These are phyloP conservation scores for Malaclemys terrapin DNA, from an alignment of 2,113 vertebrate genomes.

Conservation along the genomic window DNA sequence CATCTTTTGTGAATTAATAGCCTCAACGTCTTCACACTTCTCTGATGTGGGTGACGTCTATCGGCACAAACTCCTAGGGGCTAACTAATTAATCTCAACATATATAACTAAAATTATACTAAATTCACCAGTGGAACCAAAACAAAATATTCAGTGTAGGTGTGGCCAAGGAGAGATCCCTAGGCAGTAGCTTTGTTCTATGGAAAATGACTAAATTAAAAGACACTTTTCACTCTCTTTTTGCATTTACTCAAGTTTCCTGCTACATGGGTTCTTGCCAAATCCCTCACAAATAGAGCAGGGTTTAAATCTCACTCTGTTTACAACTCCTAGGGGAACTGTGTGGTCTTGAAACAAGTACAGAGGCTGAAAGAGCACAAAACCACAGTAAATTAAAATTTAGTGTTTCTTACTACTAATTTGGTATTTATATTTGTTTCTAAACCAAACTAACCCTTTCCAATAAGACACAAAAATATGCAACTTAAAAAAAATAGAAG, in stretches of 20 bases:
- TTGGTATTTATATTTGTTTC: slow-evolving; percentile 66
- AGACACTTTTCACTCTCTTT: slow-evolving; percentile 76
- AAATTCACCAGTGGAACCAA: slow-evolving; percentile 74
- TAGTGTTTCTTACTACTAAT: slow-evolving; percentile 29
- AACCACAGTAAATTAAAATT: slow-evolving; percentile 31
- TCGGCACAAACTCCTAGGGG: slow-evolving; percentile 81
- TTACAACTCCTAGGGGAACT: slow-evolving; percentile 67
- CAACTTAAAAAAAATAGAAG: slow-evolving; percentile 13
- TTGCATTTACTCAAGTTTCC: slow-evolving; percentile 73
- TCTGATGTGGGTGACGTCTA: slow-evolving; percentile 80
- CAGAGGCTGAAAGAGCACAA: slow-evolving; percentile 66
- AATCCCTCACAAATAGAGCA: slow-evolving; percentile 71
- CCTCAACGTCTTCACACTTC: slow-evolving; percentile 79
- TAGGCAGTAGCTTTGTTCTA: slow-evolving; percentile 76
- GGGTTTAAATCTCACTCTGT: slow-evolving; percentile 78
- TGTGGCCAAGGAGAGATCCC: slow-evolving; percentile 66
- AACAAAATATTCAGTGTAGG: slow-evolving; percentile 65
- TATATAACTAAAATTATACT: slow-evolving; percentile 79
- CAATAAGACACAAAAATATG: slow-evolving; percentile 6
- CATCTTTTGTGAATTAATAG: slow-evolving; percentile 81
- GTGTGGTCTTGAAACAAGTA: slow-evolving; percentile 68
- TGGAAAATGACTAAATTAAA: slow-evolving; percentile 76
- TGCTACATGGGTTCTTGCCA: slow-evolving; percentile 74
- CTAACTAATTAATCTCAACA: slow-evolving; percentile 88
- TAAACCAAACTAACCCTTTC: slow-evolving; percentile 63